phyloP scores from a whole-genome alignment of 2,113 vertebrate species.

The Pachypanchax playfairii region DNA sequence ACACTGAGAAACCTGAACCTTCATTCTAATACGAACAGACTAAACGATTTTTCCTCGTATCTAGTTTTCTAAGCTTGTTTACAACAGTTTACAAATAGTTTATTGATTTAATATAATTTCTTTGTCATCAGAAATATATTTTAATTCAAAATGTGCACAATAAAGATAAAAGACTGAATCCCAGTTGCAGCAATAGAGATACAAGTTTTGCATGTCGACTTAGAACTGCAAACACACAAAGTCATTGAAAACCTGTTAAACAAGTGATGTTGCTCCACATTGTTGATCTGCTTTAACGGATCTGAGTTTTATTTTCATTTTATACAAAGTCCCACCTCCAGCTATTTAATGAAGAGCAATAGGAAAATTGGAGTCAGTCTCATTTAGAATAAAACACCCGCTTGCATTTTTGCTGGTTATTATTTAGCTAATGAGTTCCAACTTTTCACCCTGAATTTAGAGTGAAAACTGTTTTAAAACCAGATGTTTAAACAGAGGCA shows the following conservation, averaged over 20 bases:
- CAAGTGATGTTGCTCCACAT: slow-evolving; percentile 7
- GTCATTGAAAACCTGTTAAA: slow-evolving; percentile 6
- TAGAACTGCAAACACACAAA: slow-evolving; percentile 8
- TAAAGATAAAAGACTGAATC: background rate
- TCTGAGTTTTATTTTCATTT: slow-evolving; percentile 20
- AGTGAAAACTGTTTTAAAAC: slow-evolving; percentile 22
- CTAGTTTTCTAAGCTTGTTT: too few species aligned
- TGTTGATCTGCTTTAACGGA: background rate
- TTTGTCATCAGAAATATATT: too few species aligned
- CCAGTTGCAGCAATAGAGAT: too few species aligned
- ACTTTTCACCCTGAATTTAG: slow-evolving; percentile 6
- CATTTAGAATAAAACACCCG: slow-evolving; percentile 26
- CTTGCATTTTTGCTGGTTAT: slow-evolving; percentile 15
- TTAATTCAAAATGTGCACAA: too few species aligned
- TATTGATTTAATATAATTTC: too few species aligned
- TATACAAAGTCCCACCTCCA: slow-evolving; percentile 16
- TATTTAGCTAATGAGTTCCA: slow-evolving; percentile 33
- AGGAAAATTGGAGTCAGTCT: slow-evolving; percentile 47
- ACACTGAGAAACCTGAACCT: too few species aligned
- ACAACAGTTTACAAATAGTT: too few species aligned
- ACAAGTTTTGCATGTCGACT: too few species aligned
- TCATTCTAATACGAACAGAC: too few species aligned
- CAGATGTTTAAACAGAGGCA: slow-evolving; percentile 48
- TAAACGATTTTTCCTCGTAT: too few species aligned
- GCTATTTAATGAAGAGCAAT: slow-evolving; percentile 23